phyloP scores from a whole-genome alignment of 2,797 vertebrate genomes.

The Rhodeus uyekii region DNA sequence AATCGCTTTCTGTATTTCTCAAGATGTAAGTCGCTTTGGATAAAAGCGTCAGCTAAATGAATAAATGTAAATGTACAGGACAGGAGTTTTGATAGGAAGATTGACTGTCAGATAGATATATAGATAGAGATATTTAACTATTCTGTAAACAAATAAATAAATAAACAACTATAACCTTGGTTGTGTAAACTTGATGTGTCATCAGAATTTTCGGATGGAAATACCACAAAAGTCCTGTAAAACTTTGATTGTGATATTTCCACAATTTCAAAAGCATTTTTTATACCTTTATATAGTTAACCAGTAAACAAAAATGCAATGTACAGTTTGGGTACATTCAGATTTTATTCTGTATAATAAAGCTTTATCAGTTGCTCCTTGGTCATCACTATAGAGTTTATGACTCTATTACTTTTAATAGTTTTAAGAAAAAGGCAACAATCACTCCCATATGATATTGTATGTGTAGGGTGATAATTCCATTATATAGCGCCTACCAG shows the following conservation, averaged over 20 bases:
- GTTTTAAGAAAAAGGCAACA: slow-evolving; percentile 10
- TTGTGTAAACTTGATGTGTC: not conserved
- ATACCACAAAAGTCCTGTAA: not conserved
- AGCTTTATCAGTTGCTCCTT: slow-evolving; percentile 32
- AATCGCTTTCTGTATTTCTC: no score
- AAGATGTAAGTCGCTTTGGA: no score
- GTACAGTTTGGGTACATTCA: slow-evolving; percentile 25
- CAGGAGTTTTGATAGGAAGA: no score
- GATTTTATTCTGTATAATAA: slow-evolving; percentile 36
- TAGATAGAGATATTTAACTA: not conserved
- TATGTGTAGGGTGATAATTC: slow-evolving; percentile 7
- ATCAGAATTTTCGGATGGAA: not conserved
- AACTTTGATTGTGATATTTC: not conserved
- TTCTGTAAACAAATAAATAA: no score
- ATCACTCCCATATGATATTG: slow-evolving; percentile 1
- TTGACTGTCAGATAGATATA: not conserved
- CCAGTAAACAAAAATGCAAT: slow-evolving; percentile 30
- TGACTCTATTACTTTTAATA: slow-evolving; percentile 17
- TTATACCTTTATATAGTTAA: slow-evolving; percentile 40
- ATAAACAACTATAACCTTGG: not conserved
- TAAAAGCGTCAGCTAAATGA: no score
- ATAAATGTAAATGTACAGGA: no score
- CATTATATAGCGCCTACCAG: slow-evolving; percentile 6
- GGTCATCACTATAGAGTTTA: slow-evolving; percentile 17
- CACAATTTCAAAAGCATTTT: slow-evolving; percentile 19